Base-by-base conservation (phyloP, 1,140 invertebrate species). In the Dryas iulia region DNA sequence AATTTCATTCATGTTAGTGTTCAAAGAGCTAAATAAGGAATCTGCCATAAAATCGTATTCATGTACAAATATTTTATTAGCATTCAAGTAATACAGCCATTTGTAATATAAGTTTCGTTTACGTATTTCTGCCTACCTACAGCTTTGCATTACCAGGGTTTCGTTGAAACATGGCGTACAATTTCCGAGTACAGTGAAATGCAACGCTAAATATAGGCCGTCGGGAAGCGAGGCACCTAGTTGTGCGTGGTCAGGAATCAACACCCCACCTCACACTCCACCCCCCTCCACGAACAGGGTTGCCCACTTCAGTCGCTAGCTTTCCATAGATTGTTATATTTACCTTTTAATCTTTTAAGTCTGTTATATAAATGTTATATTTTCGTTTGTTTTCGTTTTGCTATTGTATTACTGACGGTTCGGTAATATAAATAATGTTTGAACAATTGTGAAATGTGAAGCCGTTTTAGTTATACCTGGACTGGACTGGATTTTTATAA, bases 121-220 rank as follows among this genome's bases (percentile, higher is more conserved):
- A 6, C 7, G 39, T 47, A 47, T 21, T 47, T 21, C 18, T 47
- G 6, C 14, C 14, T 28, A 28, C 21, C 39, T 18, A 21, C 7
- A 47, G 18, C 18, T 47, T 21, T 47, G 18, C 39, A 47, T 18
- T 47, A 10, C 39, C 69, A 59, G 47, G 39, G 59, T 54, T 66
- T 66, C 68, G 59, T 64, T 64, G 64, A 58, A 81, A 74, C 67
- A 72, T 76, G 65, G 74, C 73, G 78, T 82, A 77, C 73, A 81
- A 77, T 81, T 76, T 78, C 71, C 79, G 68, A 71, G 76, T 78
- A 78, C 78, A 60, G 75, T 71, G 77, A 84, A 87, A 83, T 86
- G 84, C 85, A 84, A 76, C 68, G 79, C 89, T 89, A 89, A 91
- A 89, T 91, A 91, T 91, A 91, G 87, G 81, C 74, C 84, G 84